A percentile compares a stretch with the other conserved stretches of the same genome.
These are phyloP conservation scores for Acrobasis consociella DNA, from an alignment of 2,888 invertebrate genomes.

Conservation along the genomic window DNA sequence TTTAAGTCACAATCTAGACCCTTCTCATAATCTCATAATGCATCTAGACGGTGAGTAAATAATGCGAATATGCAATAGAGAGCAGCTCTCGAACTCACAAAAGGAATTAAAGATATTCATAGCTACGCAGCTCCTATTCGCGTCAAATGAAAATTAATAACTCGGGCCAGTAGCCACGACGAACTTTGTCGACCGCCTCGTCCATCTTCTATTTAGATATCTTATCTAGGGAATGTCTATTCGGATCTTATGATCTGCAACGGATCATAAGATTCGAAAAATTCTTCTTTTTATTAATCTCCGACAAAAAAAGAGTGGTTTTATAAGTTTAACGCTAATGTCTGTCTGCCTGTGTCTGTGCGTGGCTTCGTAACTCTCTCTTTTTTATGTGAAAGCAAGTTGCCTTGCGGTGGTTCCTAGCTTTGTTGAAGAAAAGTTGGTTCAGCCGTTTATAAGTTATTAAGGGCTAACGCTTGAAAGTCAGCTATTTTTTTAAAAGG, in stretches of 20 bases:
- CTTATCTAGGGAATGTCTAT: not conserved
- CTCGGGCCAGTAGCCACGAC: slow-evolving; percentile 44
- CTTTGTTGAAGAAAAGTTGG: too few relatives aligned
- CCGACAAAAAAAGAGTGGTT: too few relatives aligned
- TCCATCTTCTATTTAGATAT: slow-evolving; percentile 40
- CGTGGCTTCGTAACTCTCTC: too few relatives aligned
- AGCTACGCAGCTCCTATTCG: slow-evolving; percentile 50
- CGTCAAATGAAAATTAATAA: slow-evolving; percentile 72
- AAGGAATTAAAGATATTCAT: slow-evolving; percentile 43
- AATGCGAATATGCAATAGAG: not conserved
- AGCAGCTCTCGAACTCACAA: slow-evolving; percentile 25
- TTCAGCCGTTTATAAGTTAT: too few relatives aligned
- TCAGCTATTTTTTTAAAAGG: too few relatives aligned
- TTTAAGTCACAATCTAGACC: not conserved
- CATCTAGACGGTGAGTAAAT: not conserved
- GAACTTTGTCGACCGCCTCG: slow-evolving; percentile 49
- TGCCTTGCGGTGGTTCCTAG: too few relatives aligned
- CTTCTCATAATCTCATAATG: not conserved
- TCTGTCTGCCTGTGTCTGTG: too few relatives aligned
- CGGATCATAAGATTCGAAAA: too few relatives aligned
- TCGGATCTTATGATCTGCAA: not conserved
- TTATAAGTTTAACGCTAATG: too few relatives aligned
- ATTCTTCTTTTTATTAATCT: too few relatives aligned
- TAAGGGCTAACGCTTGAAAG: too few relatives aligned
- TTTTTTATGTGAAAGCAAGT: too few relatives aligned